A percentile compares a stretch with the other conserved stretches of the same genome.
Evolutionary conservation across 2,797 vertebrate species (phyloP).

Genomic region (Dendrocincla fuliginosa): DNA sequence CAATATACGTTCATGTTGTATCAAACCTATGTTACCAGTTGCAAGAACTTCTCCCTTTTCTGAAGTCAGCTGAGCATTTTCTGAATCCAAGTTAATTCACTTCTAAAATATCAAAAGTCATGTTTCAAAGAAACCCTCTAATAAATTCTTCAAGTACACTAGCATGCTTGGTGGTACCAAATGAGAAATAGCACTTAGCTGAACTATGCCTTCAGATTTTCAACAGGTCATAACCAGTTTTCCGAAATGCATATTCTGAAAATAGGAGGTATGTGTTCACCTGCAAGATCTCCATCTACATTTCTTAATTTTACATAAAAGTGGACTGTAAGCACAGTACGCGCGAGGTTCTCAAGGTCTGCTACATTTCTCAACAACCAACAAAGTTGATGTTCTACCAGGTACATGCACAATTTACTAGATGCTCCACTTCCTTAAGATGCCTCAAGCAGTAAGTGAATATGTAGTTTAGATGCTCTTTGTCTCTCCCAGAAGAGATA

Average conservation of each 20-base stretch:
- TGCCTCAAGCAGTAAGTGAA: background rate
- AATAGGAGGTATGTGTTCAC: background rate
- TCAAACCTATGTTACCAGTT: background rate
- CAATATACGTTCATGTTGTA: background rate
- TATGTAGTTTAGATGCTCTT: background rate
- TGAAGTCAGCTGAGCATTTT: background rate
- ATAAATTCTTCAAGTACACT: background rate
- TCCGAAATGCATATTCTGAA: background rate
- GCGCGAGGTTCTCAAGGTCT: background rate
- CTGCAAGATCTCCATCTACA: background rate
- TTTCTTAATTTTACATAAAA: background rate
- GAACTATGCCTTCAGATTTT: background rate
- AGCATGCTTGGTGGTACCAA: background rate
- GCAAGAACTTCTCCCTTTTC: background rate
- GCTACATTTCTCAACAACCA: background rate
- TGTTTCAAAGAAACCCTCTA: background rate
- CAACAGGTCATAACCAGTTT: background rate
- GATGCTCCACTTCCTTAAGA: background rate
- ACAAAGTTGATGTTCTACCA: background rate
- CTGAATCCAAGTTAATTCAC: background rate
- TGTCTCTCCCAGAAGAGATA: constrained; percentile 6
- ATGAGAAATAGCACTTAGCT: background rate
- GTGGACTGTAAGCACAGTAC: background rate
- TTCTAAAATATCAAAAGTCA: background rate
- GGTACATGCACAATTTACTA: background rate